Base-by-base conservation (phyloP, 2,888 invertebrate species). In the Piscicola geometra region DNA sequence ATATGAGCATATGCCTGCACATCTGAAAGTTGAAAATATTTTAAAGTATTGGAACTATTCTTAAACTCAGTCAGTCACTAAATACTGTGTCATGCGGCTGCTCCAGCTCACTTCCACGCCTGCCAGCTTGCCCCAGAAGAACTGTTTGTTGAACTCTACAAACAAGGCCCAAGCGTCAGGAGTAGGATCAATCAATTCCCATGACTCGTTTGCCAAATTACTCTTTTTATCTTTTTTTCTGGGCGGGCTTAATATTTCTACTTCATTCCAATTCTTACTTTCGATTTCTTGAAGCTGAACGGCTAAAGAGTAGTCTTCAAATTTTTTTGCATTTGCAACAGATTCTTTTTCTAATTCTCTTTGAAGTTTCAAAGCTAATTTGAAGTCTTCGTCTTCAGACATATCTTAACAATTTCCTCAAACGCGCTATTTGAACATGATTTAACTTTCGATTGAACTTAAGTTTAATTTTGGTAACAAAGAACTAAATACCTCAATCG, bases 81-180 rank as follows among this genome's bases (percentile, higher is more conserved):
- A n/a, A n/a, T 84, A 90, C 88, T 88, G 84, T 15, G 91, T 92
- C 98, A 99, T 98, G 78, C 91, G 88, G 80, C 92, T 92, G 84
- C 97, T 98, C 99, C 99, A 99, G 82, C 91, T 90, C 0, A 99
- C 91, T 80, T 91, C 91, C 0, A 95, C 93, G 72, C 91, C 88
- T 2, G 82, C 82, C 41, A 99, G 87, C 79, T 88, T 89, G 5
- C 90, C 89, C 88, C 90, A 90, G 83, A 99, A 99, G 84, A 92
- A 99, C 80, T 89, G 88, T 32, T 88, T 86, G 85, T 97, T 92
- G 83, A 95, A 99, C 78, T 92, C 90, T 0, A 90, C 82, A 84
- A 99, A 99, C 78, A 99, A 86, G 0, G 89, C 88, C 82, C 91
- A 89, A 50, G 97, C 89, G 85, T 99, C 93, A 0, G 99, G 99